phyloP scores from a whole-genome alignment of 2,797 vertebrate genomes.

The Phoxinus dragarum region DNA sequence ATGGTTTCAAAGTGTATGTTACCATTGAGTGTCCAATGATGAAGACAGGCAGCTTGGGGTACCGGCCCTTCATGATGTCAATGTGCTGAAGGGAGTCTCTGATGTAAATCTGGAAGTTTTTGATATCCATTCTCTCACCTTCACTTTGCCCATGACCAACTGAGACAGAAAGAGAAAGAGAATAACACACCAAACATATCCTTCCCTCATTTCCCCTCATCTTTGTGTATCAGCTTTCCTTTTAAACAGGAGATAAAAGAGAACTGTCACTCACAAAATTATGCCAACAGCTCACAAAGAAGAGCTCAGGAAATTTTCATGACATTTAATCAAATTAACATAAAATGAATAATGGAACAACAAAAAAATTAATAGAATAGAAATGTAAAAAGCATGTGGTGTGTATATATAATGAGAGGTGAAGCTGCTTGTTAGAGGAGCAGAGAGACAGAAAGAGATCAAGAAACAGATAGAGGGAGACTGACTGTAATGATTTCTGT shows the following conservation, averaged over 20 bases:
- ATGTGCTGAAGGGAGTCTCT: slow-evolving; percentile 92
- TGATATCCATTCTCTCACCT: slow-evolving; percentile 91
- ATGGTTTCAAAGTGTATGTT: slow-evolving; percentile 59
- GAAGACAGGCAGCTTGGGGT: slow-evolving; percentile 87
- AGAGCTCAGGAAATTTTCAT: slow-evolving; percentile 10
- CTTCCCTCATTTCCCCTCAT: neutral
- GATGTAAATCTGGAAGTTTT: slow-evolving; percentile 92
- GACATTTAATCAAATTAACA: slow-evolving; percentile 23
- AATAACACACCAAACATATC: neutral
- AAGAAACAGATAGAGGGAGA: slow-evolving; percentile 39
- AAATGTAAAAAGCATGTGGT: neutral
- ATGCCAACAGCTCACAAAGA: slow-evolving; percentile 1
- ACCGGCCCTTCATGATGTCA: slow-evolving; percentile 84
- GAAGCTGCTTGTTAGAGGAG: neutral
- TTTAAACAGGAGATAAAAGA: slow-evolving; percentile 11
- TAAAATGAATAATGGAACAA: slow-evolving; percentile 27
- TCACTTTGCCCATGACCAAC: slow-evolving; percentile 97
- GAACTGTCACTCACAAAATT: slow-evolving; percentile 13
- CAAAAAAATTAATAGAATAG: slow-evolving; percentile 10
- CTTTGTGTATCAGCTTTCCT: neutral
- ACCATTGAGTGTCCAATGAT: slow-evolving; percentile 98
- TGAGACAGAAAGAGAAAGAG: slow-evolving; percentile 64
- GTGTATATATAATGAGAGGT: neutral
- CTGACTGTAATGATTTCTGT: slow-evolving; percentile 49
- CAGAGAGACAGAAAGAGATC: slow-evolving; percentile 34